Conservation (phyloP, 2,888 invertebrate species). For the Gari tellinella region DNA sequence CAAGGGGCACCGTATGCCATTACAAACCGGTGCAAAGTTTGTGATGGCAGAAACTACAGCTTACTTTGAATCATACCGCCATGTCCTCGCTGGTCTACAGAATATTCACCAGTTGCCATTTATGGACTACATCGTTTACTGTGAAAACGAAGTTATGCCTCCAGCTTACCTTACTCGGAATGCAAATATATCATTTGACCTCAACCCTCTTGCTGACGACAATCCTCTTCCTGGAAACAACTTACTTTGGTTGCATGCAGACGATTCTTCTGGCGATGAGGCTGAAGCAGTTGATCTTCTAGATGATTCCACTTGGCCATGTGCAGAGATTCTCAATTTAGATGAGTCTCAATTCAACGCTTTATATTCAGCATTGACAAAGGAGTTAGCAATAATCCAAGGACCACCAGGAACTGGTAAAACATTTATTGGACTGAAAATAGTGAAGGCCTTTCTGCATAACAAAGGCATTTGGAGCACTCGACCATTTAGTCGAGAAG, state of each 20-base stretch:
- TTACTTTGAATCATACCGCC: constrained; percentile 93
- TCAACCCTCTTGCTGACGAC: constrained; percentile 68
- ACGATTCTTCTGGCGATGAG: constrained; percentile 35
- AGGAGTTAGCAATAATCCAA: constrained; percentile 81
- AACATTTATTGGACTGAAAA: constrained; percentile 91
- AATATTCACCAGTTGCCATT: constrained; percentile 84
- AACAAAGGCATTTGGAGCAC: constrained; percentile 85
- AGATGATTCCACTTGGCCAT: constrained; percentile 47
- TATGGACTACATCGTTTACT: constrained; percentile 68
- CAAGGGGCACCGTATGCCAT: background rate
- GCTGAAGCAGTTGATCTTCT: constrained; percentile 34
- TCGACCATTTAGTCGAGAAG: constrained; percentile 31
- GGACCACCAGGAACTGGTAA: constrained; percentile 95
- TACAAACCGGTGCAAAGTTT: constrained; percentile 47
- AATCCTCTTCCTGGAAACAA: constrained; percentile 47
- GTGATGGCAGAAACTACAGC: constrained; percentile 91
- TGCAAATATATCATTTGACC: constrained; percentile 44
- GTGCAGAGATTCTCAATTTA: constrained; percentile 69
- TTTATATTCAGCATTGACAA: constrained; percentile 76
- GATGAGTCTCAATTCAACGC: constrained; percentile 81
- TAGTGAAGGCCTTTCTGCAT: constrained; percentile 88
- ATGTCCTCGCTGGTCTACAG: constrained; percentile 90
- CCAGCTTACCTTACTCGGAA: constrained; percentile 65
- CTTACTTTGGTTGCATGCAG: constrained; percentile 2
- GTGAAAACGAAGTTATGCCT: constrained; percentile 58